Evolutionary conservation across 37 sponge, comb jelly and placozoan species (phyloP).

Genomic region (Ephydatia muelleri): DNA sequence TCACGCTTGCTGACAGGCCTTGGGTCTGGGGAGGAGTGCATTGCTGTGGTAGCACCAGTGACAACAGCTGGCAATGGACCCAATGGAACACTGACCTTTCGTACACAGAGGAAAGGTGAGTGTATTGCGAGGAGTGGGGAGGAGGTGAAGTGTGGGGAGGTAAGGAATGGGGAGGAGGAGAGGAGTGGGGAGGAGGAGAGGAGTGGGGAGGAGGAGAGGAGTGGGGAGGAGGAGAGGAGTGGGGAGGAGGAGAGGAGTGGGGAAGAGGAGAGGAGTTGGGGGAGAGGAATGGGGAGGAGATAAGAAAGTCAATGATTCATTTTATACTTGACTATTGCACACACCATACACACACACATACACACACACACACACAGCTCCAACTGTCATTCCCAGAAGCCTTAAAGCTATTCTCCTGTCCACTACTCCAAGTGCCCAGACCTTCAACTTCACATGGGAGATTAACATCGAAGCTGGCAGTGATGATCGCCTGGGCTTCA

Average conservation of each 20-base stretch:
- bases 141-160: neutral
- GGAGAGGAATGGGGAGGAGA: neutral
- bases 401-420: neutral
- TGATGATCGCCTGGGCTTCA: neutral
- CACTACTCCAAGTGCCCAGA: neutral
- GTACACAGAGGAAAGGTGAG: conserved; percentile 29
- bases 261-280: no score
- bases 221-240: no score
- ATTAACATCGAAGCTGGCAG: neutral
- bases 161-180: neutral
- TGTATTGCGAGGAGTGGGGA: neutral
- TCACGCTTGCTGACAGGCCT: conserved; percentile 6
- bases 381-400: neutral
- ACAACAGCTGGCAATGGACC: conserved; percentile 30
- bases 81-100: conserved; percentile 12
- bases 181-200: no score
- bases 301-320: neutral
- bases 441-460: neutral
- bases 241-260: neutral
- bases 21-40: conserved; percentile 12
- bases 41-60: neutral
- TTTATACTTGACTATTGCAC: neutral
- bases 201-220: neutral
- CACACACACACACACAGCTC: neutral
- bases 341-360: neutral